Conservation (phyloP, 2,113 vertebrate genomes). For the Neogale vison region DNA sequence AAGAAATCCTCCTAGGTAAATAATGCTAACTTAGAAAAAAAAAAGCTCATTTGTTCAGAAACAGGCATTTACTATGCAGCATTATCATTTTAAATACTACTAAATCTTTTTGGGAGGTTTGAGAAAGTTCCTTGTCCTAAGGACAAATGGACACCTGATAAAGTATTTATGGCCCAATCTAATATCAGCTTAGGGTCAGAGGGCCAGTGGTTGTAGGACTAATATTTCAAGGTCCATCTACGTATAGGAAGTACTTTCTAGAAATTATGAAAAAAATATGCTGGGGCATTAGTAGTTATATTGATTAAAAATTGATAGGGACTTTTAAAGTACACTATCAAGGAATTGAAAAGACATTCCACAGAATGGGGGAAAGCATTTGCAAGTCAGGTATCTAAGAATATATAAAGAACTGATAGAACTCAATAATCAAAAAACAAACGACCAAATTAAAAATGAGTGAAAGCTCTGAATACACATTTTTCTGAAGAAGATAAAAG, state of each 20-base stretch:
- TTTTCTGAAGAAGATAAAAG: neutral
- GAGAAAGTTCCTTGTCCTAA: neutral
- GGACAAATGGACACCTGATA: neutral
- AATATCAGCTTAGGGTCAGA: neutral
- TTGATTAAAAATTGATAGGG: constrained; percentile 41
- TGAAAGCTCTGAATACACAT: neutral
- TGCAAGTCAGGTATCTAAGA: neutral
- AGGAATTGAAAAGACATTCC: neutral
- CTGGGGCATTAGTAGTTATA: neutral
- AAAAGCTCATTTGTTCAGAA: constrained; percentile 14
- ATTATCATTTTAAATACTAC: constrained; percentile 34
- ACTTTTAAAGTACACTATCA: neutral
- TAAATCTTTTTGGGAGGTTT: constrained; percentile 49
- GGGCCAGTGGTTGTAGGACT: neutral
- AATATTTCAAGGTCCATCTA: neutral
- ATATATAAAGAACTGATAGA: neutral
- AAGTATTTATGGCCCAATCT: neutral
- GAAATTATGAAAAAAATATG: neutral
- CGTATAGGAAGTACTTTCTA: neutral
- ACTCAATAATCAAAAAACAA: constrained; percentile 8
- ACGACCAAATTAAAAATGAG: neutral
- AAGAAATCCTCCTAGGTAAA: constrained; percentile 69
- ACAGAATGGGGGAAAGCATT: neutral
- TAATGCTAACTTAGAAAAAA: constrained; percentile 11
- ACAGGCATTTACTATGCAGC: neutral